Base-by-base conservation (phyloP, 2,797 vertebrate species). In the Micropoecilia bifurca region DNA sequence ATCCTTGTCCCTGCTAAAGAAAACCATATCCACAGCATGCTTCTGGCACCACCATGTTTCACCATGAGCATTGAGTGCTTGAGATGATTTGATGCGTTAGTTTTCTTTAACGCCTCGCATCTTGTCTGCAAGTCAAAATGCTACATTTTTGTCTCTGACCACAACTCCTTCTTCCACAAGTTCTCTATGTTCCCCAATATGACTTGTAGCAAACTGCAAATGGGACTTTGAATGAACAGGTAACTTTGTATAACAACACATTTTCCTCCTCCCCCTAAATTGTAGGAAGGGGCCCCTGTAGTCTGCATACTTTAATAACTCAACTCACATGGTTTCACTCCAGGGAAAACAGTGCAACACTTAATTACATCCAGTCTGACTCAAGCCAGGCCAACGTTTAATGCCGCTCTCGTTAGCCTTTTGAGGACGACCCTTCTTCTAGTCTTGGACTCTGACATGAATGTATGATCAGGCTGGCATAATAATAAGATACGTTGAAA, bases 291-390 rank as follows among this genome's bases (percentile, higher is more conserved):
- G 90, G 85, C 92, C 93, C 90, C 91, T 59, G 82, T 89, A 86
- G 87, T 91, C 90, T 90, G 82, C 93, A 93, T 93, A 92, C 87
- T 95, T 95, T 92, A 95, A 92, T 92, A 94, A 94, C 91, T 93
- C 86, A 86, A 90, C 91, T 95, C 92, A 95, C 91, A 94, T 94
- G 93, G 84, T 91, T 75, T 74, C 80, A 87, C 90, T 87, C 88
- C 71, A 76, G 80, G 90, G 85, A 87, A 86, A 83, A 85, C 87
- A 80, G 84, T 78, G 80, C 85, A 84, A 90, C 89, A 88, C 90
- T 87, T 90, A 93, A 94, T 94, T 92, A 93, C 85, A 88, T 39
- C 71, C 84, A 92, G 89, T 90, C 85, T 88, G 76, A 87, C 86
- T 91, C 80, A 80, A 93, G 85, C 84, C 79, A 79, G 84, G 82